Base-by-base conservation (phyloP, 1,140 invertebrate species). In the Diploscapter pachys region DNA sequence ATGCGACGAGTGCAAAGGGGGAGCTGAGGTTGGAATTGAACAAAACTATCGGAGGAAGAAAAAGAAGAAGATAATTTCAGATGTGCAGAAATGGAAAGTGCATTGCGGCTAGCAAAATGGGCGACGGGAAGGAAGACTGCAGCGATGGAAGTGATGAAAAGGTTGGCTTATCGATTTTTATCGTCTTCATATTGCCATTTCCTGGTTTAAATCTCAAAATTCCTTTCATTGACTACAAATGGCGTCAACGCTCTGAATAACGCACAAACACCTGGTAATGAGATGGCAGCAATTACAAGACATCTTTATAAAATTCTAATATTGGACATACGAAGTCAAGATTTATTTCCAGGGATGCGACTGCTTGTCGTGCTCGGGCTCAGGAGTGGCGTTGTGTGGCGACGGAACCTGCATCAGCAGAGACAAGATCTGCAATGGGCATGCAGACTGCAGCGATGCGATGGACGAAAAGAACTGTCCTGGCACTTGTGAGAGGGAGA, bases 391-490 rank as follows among this genome's bases (percentile, higher is more conserved):
- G 52, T 56, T 76, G 4, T 76, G 75, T 55, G 70, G 63, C 11
- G 64, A 75, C 61, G 76, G 76, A 13, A 73, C 71, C 6, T 77
- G 76, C 63, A 63, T 77, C 50, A 55, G 8, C n/a, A 52, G 66
- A 8, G 49, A 56, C 11, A 52, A 66, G 13, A 62, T 77, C n/a
- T 77, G 76, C 57, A 72, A 77, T 31, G 72, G 72, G n/a, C 54
- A 62, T 13, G 52, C 51, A 3, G 76, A 77, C 53, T 77, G 76
- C 55, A 51, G 13, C 3, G 64, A 74, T 52, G 76, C 72, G 3
- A 50, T 56, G 31, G 76, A 77, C n/a, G 76, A 77, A 51, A 56
- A 62, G 31, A 51, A 77, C 53, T 77, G 76, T 51, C 76, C 76
- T 3, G 76, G 72, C 56, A 31, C 31, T 31, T 31, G 31, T 31